A percentile compares a stretch with the other conserved stretches of the same genome.
Evolutionary conservation across 2,797 vertebrate genomes (phyloP).

Genomic region (Propithecus deckenii): DNA sequence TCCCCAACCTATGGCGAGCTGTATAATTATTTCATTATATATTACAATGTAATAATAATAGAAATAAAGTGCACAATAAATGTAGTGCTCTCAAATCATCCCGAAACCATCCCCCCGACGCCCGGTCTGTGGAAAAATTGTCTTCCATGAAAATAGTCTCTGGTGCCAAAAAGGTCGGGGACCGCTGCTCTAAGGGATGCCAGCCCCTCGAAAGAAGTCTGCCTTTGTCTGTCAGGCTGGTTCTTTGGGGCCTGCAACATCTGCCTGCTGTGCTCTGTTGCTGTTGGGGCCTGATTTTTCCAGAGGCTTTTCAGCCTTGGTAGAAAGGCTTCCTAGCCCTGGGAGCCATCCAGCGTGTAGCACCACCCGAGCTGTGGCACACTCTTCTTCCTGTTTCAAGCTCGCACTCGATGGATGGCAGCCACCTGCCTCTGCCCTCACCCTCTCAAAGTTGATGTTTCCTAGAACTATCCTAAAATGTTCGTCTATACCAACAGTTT

Average conservation of each 20-base stretch:
- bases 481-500: background rate
- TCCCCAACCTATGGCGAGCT: no score
- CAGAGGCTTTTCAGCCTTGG: background rate
- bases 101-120: no score
- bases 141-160: no score
- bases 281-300: constrained; percentile 18
- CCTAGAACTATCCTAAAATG: background rate
- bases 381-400: background rate
- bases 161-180: no score
- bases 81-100: no score
- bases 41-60: no score
- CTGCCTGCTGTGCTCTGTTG: background rate
- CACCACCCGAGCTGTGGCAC: background rate
- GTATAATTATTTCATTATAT: no score
- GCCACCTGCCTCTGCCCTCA: background rate
- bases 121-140: no score
- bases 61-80: no score
- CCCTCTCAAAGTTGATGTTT: background rate
- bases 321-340: background rate
- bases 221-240: background rate
- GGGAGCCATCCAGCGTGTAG: background rate
- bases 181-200: background rate
- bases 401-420: background rate
- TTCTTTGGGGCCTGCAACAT: background rate
- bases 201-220: background rate